Evolutionary conservation across 1,140 invertebrate species (phyloP).

Genomic region (Dreissena rostriformis): DNA sequence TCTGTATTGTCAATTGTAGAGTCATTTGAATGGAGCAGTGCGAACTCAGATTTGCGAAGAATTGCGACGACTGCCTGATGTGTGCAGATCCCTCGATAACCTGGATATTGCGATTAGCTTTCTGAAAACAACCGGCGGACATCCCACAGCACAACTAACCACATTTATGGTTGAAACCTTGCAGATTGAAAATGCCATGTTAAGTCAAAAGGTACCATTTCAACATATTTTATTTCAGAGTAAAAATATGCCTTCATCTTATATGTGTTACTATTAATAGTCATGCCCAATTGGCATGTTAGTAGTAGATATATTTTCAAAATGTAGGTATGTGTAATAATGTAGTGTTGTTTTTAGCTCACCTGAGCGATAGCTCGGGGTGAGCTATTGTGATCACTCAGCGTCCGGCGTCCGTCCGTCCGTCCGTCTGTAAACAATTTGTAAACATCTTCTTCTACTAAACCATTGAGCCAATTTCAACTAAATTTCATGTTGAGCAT

Average conservation of each 20-base stretch:
- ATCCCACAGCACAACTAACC: conserved; percentile 43
- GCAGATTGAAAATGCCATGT: conserved; percentile 64
- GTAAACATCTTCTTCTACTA: too few relatives aligned
- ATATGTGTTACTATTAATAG: background rate
- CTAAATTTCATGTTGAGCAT: too few relatives aligned
- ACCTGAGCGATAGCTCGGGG: too few relatives aligned
- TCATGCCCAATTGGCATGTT: background rate
- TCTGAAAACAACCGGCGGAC: conserved; percentile 65
- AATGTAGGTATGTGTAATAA: background rate
- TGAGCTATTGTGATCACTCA: too few relatives aligned
- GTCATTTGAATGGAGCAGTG: conserved; percentile 30
- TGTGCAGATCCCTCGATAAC: conserved; percentile 67
- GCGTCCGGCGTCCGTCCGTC: too few relatives aligned
- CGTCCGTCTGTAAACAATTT: too few relatives aligned
- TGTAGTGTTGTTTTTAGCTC: background rate
- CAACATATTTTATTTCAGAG: too few relatives aligned
- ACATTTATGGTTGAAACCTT: conserved; percentile 69
- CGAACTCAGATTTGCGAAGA: conserved; percentile 65
- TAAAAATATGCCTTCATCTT: background rate
- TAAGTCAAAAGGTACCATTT: conserved; percentile 61
- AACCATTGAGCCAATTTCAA: too few relatives aligned
- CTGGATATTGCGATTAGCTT: conserved; percentile 71
- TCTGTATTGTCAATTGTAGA: conserved; percentile 52
- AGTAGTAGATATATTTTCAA: too few relatives aligned
- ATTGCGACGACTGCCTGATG: conserved; percentile 58